These are phyloP conservation scores for Bradysia coprophila DNA, from an alignment of 1,140 invertebrate species.

Conservation along the genomic window DNA sequence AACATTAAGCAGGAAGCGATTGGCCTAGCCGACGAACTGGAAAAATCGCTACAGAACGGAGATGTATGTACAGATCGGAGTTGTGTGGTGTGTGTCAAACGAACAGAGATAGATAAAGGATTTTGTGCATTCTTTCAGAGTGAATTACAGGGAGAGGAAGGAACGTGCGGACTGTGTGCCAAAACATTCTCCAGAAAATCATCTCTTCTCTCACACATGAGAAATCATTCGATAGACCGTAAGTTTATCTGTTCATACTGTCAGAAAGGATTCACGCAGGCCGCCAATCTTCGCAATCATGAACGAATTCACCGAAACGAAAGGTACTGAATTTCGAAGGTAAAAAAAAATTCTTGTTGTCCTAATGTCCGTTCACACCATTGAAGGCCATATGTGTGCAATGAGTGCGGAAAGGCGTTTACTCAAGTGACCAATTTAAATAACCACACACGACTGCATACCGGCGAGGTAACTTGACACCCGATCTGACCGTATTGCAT, in stretches of 20 bases:
- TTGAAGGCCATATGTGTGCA: constrained; percentile 36
- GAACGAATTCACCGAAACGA: constrained; percentile 38
- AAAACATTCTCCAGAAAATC: constrained; percentile 35
- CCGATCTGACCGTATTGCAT: no score
- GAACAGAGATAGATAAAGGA: no score
- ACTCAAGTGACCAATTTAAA: constrained; percentile 39
- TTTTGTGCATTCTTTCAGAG: constrained; percentile 17
- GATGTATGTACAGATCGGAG: constrained; percentile 12
- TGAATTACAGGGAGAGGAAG: constrained; percentile 23
- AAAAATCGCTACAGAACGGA: constrained; percentile 10
- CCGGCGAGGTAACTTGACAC: no score
- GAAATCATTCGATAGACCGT: constrained; percentile 35
- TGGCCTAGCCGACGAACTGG: constrained; percentile 8
- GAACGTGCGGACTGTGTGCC: constrained; percentile 31
- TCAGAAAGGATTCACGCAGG: constrained; percentile 36
- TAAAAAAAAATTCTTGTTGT: no score
- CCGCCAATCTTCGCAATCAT: constrained; percentile 36
- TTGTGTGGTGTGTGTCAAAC: constrained; percentile 4
- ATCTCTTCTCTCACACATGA: constrained; percentile 35
- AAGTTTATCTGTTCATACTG: constrained; percentile 36
- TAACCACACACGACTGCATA: constrained; percentile 36
- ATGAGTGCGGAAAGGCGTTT: constrained; percentile 36
- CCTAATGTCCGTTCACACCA: no score
- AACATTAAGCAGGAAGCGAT: neutral
- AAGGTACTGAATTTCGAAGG: no score